phyloP scores from a whole-genome alignment of 2,113 vertebrate species.

The Danionella cerebrum region DNA sequence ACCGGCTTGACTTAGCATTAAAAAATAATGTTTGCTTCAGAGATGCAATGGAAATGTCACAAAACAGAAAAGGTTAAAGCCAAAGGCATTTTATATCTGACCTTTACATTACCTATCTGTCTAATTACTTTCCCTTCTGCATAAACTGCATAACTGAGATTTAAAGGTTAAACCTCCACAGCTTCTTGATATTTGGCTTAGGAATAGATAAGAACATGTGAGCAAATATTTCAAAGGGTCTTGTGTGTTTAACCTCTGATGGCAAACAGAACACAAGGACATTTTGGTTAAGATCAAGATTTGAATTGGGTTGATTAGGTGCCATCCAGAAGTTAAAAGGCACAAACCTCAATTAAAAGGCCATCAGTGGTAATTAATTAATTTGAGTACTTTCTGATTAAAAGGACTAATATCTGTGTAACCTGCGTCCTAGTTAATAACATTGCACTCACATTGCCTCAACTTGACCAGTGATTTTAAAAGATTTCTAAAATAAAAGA shows the following conservation, averaged over 20 bases:
- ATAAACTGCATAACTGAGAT: conserved; percentile 44
- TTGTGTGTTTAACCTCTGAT: neutral
- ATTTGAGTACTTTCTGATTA: neutral
- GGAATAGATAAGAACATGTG: conserved; percentile 17
- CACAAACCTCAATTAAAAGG: conserved; percentile 30
- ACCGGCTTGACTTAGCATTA: neutral
- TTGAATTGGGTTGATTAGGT: neutral
- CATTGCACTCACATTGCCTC: neutral
- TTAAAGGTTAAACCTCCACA: conserved; percentile 59
- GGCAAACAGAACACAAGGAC: neutral
- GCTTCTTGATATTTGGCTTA: conserved; percentile 44
- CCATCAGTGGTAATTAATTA: neutral
- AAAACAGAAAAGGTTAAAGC: conserved; percentile 36
- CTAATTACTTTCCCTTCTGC: conserved; percentile 59
- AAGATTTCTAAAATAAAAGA: conserved; percentile 7
- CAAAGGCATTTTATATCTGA: conserved; percentile 48
- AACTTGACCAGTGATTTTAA: neutral
- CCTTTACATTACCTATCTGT: conserved; percentile 51
- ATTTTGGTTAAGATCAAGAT: neutral
- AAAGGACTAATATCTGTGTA: neutral
- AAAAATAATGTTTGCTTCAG: conserved; percentile 14
- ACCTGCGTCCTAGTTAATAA: neutral
- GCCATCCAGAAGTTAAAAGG: conserved; percentile 34
- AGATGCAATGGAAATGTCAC: conserved; percentile 22
- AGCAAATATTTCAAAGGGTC: neutral